These are phyloP conservation scores for Zootoca vivipara DNA, from an alignment of 2,113 vertebrate genomes.

Conservation along the genomic window DNA sequence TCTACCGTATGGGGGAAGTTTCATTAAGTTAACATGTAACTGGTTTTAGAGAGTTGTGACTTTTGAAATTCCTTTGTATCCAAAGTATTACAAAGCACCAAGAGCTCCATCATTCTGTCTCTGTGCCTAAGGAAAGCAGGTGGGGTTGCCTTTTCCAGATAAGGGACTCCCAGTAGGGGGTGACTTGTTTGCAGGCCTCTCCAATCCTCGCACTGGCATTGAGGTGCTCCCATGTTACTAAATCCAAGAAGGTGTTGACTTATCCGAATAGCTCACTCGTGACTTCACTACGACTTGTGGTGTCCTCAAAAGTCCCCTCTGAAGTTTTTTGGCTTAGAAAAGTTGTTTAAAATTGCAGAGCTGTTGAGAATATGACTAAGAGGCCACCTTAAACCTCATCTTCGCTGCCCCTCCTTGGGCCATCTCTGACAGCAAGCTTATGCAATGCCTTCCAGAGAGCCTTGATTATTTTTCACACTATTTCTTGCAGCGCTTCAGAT, in stretches of 20 bases:
- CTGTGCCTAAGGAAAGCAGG: not conserved
- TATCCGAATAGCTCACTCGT: not conserved
- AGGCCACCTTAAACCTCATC: not conserved
- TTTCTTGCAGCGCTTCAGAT: conserved; percentile 22
- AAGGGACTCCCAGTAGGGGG: not conserved
- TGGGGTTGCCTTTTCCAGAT: not conserved
- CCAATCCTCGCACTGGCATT: not conserved
- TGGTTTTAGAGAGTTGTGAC: not conserved
- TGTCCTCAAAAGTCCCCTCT: not conserved
- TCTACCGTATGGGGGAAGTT: not conserved
- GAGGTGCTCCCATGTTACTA: not conserved
- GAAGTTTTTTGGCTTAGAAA: not conserved
- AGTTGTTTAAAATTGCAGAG: not conserved
- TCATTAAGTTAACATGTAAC: not conserved
- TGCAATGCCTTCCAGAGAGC: not conserved
- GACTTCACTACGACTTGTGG: not conserved
- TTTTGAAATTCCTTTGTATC: not conserved
- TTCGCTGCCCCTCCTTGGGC: not conserved
- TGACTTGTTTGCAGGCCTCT: not conserved
- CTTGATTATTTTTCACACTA: conserved; percentile 22
- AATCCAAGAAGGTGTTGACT: not conserved
- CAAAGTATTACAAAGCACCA: not conserved
- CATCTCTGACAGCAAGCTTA: not conserved
- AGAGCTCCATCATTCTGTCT: no score
- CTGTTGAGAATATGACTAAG: not conserved